phyloP scores from a whole-genome alignment of 2,113 vertebrate genomes.

The Tiliqua scincoides region DNA sequence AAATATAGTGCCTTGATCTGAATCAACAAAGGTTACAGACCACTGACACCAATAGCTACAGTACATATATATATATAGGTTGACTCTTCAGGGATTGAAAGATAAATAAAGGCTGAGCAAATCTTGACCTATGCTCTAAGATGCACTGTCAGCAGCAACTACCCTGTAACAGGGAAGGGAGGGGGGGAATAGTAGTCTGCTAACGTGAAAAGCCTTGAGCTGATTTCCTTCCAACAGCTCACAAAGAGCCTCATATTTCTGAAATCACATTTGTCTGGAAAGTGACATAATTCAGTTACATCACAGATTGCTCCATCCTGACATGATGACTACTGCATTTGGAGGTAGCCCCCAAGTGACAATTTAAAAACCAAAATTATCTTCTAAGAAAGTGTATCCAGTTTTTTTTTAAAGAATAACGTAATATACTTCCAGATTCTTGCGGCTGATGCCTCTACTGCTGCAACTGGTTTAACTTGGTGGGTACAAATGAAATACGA shows the following conservation, averaged over 20 bases:
- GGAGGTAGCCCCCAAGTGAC: constrained; percentile 6
- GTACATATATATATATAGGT: background rate
- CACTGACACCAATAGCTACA: background rate
- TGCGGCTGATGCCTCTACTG: background rate
- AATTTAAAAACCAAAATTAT: constrained; percentile 45
- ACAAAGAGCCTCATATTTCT: background rate
- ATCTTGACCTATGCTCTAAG: background rate
- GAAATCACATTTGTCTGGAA: constrained; percentile 6
- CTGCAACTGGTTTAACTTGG: background rate
- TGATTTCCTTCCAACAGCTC: background rate
- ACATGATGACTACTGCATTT: background rate
- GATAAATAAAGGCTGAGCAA: background rate
- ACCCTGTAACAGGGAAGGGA: background rate
- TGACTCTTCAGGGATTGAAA: constrained; percentile 1
- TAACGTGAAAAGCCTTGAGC: background rate
- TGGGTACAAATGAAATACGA: background rate
- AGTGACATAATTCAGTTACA: constrained; percentile 16
- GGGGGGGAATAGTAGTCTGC: background rate
- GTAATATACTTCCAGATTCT: background rate
- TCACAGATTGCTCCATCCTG: constrained; percentile 2
- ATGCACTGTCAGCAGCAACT: background rate
- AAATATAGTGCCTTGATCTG: background rate
- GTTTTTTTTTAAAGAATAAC: constrained; percentile 7
- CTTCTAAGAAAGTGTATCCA: constrained; percentile 15
- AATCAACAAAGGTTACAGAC: background rate